Evolutionary conservation across 2,888 invertebrate genomes (phyloP).

Genomic region (Tipula confusa): DNA sequence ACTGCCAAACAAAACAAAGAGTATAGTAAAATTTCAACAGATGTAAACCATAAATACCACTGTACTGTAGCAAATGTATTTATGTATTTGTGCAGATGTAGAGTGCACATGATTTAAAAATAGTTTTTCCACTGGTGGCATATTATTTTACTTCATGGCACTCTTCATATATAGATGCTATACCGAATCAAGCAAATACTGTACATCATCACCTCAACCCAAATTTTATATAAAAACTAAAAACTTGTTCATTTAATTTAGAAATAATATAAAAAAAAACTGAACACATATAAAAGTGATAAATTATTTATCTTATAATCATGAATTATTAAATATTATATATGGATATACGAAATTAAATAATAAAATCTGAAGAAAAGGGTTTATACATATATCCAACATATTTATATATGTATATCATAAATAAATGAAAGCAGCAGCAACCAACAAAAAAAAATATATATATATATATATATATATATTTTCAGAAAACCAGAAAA

Average conservation of each 20-base stretch:
- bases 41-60: too few species aligned
- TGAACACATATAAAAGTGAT: neutral
- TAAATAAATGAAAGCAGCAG: neutral
- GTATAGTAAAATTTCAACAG: too few species aligned
- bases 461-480: too few species aligned
- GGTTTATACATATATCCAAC: neutral
- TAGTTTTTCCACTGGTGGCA: too few species aligned
- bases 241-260: neutral
- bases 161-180: neutral
- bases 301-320: slow-evolving; percentile 20
- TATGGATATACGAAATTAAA: neutral
- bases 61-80: too few species aligned
- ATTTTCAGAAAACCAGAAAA: neutral
- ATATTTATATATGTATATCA: neutral
- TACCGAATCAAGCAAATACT: neutral
- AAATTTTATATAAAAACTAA: neutral
- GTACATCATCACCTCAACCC: neutral
- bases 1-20: too few species aligned
- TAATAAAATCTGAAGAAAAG: neutral
- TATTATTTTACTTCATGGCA: neutral
- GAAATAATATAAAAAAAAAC: neutral
- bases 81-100: too few species aligned
- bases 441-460: neutral
- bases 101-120: too few species aligned
- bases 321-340: slow-evolving; percentile 16